Base-by-base conservation (phyloP, 2,888 invertebrate species). In the Hermaeophaga mercurialis region DNA sequence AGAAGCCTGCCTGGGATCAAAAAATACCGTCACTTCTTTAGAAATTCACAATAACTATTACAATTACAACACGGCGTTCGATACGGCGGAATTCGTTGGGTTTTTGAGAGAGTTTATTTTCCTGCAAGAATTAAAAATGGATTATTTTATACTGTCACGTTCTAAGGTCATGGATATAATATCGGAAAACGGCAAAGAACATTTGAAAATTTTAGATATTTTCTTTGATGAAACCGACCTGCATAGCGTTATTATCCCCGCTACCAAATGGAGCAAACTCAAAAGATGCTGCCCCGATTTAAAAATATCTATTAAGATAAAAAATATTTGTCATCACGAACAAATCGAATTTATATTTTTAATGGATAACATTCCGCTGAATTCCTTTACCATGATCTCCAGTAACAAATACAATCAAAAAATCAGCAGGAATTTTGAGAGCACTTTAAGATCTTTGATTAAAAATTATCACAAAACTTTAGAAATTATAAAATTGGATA, bases 401-500 rank as follows among this genome's bases (percentile, higher is more conserved):
- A 78, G 78, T 11, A 73, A 75, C 59, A 76, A 77, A 28, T 80
- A 79, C 78, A 78, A 81, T 55, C 80, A 80, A 63, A 76, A 75
- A 61, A 74, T 75, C 59, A 78, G 79, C 44, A 73, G 80, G 28
- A 78, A 80, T 56, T 79, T 80, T 59, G 69, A 78, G 55, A 73
- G 72, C 47, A 80, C 79, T 18, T 69, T 80, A 14, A 68, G 71
- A 45, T 66, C 78, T 7, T 70, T 80, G 18, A 74, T 79, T 36
- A 67, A 67, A 28, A 73, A 79, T 64, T 80, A 79, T 59, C 70
- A 75, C 26, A 67, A 72, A 52, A 79, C 79, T 22, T 68, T 81
- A 64, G 80, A 73, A 56, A 74, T 74, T 60, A 73, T 80, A 19
- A 75, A 78, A 66, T 68, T 81, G 43, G 78, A 80, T 60, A 56